A percentile compares a stretch with the other conserved stretches of the same genome.
These are phyloP conservation scores for Peucedramus taeniatus DNA, from an alignment of 2,113 vertebrate genomes.

Conservation along the genomic window DNA sequence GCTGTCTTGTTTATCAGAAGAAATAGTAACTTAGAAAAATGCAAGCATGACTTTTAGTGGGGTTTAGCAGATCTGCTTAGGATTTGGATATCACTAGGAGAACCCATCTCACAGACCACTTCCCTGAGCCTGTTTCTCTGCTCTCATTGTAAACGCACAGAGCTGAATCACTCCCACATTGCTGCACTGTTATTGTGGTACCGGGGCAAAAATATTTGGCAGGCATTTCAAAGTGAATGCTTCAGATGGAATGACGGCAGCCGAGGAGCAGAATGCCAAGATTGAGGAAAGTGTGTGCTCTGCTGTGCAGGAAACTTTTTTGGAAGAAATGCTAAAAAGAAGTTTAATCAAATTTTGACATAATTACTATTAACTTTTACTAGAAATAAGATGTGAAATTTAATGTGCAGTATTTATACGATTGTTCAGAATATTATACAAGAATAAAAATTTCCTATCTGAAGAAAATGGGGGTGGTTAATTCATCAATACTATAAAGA, in stretches of 20 bases:
- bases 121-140: neutral
- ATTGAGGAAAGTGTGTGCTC: constrained; percentile 59
- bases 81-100: neutral
- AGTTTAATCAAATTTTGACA: constrained; percentile 15
- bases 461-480: neutral
- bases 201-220: constrained; percentile 75
- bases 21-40: neutral
- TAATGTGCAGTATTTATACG: neutral
- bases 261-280: constrained; percentile 64
- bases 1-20: neutral
- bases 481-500: constrained; percentile 44
- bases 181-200: constrained; percentile 70
- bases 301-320: constrained; percentile 32
- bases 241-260: constrained; percentile 69
- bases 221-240: constrained; percentile 74
- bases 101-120: neutral
- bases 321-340: constrained; percentile 44
- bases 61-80: neutral
- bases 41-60: neutral
- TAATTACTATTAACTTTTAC: neutral
- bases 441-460: neutral
- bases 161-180: constrained; percentile 65
- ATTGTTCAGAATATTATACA: neutral
- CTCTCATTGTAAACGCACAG: neutral
- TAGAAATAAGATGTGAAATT: neutral